Evolutionary conservation across 2,888 invertebrate genomes (phyloP).

Genomic region (Onthophagus sagittarius): DNA sequence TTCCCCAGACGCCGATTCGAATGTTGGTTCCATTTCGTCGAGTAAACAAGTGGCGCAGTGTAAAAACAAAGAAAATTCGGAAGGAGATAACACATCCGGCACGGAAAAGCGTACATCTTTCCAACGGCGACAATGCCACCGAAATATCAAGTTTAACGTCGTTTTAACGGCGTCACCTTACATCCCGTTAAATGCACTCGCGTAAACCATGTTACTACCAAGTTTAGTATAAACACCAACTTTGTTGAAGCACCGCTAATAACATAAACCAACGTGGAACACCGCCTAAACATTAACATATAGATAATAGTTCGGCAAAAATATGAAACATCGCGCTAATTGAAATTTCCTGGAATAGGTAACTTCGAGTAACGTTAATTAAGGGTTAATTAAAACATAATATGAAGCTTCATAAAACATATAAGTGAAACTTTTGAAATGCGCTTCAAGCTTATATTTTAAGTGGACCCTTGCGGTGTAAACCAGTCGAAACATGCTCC

Average conservation of each 20-base stretch:
- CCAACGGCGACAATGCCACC: neutral
- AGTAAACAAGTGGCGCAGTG: neutral
- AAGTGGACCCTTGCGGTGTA: neutral
- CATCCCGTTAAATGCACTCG: neutral
- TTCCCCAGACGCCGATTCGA: neutral
- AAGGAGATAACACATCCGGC: neutral
- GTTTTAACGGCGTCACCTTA: neutral
- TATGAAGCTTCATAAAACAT: neutral
- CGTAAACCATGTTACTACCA: neutral
- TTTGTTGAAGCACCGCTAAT: no score
- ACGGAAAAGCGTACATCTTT: neutral
- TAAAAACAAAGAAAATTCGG: neutral
- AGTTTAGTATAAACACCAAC: no score
- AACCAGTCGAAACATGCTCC: neutral
- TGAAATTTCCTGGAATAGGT: neutral
- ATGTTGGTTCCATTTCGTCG: neutral
- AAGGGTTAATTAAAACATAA: constrained; percentile 12
- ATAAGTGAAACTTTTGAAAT: neutral
- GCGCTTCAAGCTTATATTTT: neutral
- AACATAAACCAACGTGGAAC: neutral
- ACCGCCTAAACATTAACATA: no score
- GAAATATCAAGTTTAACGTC: no score
- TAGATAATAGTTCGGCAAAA: no score
- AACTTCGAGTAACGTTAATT: constrained; percentile 6
- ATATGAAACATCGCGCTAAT: neutral